A percentile compares a stretch with the other conserved stretches of the same genome.
Evolutionary conservation across 2,113 vertebrate genomes (phyloP).

Genomic region (Phyllopteryx taeniolatus): DNA sequence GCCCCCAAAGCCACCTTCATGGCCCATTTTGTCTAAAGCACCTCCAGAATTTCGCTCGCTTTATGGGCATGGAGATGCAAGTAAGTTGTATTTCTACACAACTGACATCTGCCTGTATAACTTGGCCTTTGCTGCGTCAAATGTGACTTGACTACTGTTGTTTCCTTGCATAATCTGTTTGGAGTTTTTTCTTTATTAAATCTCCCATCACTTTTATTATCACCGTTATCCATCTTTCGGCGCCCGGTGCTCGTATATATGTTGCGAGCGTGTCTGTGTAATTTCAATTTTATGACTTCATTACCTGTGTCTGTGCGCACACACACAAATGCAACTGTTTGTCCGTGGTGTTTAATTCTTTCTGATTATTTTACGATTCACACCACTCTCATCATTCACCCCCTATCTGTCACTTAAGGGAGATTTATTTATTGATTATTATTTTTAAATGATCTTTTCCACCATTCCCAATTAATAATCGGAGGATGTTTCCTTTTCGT

Average conservation of each 20-base stretch:
- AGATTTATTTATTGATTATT: slow-evolving; percentile 18
- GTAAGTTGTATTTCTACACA: background rate
- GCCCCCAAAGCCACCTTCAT: no score
- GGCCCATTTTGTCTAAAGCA: background rate
- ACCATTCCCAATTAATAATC: slow-evolving; percentile 7
- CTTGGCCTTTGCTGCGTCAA: background rate
- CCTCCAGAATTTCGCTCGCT: background rate
- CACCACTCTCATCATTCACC: slow-evolving; percentile 7
- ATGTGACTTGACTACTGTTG: background rate
- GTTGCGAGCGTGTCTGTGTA: slow-evolving; percentile 31
- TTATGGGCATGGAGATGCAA: background rate
- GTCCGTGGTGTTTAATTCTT: slow-evolving; percentile 28
- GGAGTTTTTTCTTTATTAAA: background rate
- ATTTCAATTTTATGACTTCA: slow-evolving; percentile 45
- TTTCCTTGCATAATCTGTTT: background rate
- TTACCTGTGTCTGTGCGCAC: slow-evolving; percentile 21
- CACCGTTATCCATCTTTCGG: background rate
- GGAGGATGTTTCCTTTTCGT: slow-evolving; percentile 20
- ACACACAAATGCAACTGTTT: slow-evolving; percentile 8
- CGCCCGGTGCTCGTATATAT: slow-evolving; percentile 17
- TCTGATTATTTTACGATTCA: slow-evolving; percentile 35
- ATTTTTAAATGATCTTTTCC: slow-evolving; percentile 4
- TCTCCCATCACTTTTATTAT: slow-evolving; percentile 17
- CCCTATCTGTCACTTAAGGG: slow-evolving; percentile 20
- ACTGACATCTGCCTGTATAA: background rate